These are phyloP conservation scores for Psilopsiagon aurifrons DNA, from an alignment of 2,113 vertebrate species.

Conservation along the genomic window DNA sequence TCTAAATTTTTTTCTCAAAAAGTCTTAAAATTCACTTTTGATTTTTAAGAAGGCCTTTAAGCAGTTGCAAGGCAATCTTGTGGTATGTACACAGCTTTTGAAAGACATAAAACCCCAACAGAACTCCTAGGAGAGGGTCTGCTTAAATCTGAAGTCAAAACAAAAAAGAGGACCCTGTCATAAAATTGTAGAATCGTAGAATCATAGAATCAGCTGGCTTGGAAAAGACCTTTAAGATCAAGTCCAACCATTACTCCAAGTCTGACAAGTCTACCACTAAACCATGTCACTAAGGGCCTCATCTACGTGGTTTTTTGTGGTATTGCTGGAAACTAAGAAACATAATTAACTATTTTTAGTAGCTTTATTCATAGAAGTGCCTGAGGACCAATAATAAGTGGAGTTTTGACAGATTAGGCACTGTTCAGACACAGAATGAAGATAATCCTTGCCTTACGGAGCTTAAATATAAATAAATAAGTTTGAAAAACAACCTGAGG, in stretches of 20 bases:
- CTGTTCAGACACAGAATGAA: not conserved
- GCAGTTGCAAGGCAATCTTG: not conserved
- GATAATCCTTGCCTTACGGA: not conserved
- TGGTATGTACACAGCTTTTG: not conserved
- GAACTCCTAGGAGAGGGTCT: not conserved
- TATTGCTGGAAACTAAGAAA: slow-evolving; percentile 10
- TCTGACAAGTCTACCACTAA: not conserved
- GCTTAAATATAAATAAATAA: not conserved
- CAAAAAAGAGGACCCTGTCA: not conserved
- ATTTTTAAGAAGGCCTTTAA: slow-evolving; percentile 39
- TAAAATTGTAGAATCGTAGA: not conserved
- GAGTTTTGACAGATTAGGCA: not conserved
- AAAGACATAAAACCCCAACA: not conserved
- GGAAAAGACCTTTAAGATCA: not conserved
- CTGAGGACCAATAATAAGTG: not conserved
- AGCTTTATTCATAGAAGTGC: not conserved
- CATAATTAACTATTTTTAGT: not conserved
- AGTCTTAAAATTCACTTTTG: not conserved
- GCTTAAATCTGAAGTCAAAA: not conserved
- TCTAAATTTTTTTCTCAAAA: not conserved
- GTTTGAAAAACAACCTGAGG: not conserved
- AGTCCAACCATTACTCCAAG: not conserved
- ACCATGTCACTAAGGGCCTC: not conserved
- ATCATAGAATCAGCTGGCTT: not conserved
- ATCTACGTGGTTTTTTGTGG: not conserved